Evolutionary conservation across 2,113 vertebrate genomes (phyloP).

Genomic region (Tricholaema leucomelas): DNA sequence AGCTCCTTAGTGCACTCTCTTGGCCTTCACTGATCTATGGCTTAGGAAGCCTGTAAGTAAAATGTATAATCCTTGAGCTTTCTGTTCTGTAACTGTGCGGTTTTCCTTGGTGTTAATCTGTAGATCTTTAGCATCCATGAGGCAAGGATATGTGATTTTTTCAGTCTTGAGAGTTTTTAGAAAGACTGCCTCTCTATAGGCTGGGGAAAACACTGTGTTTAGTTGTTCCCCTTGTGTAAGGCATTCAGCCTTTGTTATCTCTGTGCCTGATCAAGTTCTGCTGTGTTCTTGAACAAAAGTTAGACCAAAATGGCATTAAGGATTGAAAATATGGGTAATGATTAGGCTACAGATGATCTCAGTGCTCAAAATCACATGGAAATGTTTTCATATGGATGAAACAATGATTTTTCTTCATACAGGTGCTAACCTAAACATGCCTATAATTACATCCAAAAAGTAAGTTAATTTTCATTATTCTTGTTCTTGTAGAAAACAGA

Average conservation of each 20-base stretch:
- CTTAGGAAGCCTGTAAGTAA: not conserved
- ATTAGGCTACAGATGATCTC: not conserved
- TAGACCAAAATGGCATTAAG: not conserved
- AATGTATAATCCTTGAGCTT: not conserved
- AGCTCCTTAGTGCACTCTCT: not conserved
- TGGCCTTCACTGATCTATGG: not conserved
- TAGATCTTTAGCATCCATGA: not conserved
- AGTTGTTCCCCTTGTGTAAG: not conserved
- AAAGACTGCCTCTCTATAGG: not conserved
- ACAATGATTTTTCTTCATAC: conserved; percentile 53
- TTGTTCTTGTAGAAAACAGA: not conserved
- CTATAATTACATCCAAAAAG: conserved; percentile 84
- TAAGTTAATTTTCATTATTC: conserved; percentile 68
- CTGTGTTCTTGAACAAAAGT: not conserved
- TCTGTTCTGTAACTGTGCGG: not conserved
- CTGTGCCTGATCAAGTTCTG: not conserved
- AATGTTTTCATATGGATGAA: not conserved
- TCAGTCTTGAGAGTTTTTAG: not conserved
- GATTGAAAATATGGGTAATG: not conserved
- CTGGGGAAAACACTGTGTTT: not conserved
- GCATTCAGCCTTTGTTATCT: not conserved
- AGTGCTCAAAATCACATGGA: not conserved
- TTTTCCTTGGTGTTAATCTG: not conserved
- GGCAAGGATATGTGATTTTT: not conserved
- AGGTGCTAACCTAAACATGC: conserved; percentile 80